These are phyloP conservation scores for Xiphophorus couchianus DNA, from an alignment of 2,113 vertebrate species.

Conservation along the genomic window DNA sequence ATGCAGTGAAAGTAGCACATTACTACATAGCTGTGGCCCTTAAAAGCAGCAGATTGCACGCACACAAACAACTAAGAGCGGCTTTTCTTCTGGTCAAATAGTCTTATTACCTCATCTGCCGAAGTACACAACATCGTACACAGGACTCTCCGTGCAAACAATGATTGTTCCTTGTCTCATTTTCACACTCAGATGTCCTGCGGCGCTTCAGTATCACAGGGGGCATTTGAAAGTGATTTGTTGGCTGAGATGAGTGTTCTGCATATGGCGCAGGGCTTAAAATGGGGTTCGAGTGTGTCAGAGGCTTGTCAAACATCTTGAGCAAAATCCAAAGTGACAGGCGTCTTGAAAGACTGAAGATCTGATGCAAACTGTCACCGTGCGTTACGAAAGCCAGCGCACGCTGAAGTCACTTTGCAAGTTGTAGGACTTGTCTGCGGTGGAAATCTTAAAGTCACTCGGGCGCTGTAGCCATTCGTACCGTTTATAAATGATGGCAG, in stretches of 20 bases:
- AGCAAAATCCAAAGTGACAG: conserved; percentile 69
- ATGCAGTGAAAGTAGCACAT: conserved; percentile 8
- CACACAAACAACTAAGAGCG: background rate
- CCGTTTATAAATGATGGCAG: conserved; percentile 32
- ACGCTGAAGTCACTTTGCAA: conserved; percentile 44
- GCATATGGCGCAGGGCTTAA: conserved; percentile 58
- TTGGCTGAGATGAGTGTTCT: conserved; percentile 52
- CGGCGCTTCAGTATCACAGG: conserved; percentile 27
- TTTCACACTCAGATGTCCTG: conserved; percentile 7
- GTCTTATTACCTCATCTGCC: background rate
- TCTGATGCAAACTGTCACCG: conserved; percentile 68
- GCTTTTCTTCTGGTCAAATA: conserved; percentile 4
- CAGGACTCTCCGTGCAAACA: conserved; percentile 4
- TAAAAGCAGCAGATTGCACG: background rate
- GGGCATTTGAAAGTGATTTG: conserved; percentile 42
- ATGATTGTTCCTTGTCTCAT: conserved; percentile 23
- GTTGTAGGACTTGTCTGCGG: conserved; percentile 46
- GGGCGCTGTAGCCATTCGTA: conserved; percentile 39
- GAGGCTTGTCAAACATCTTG: conserved; percentile 59
- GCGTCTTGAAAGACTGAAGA: conserved; percentile 61
- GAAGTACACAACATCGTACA: background rate
- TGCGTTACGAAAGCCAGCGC: conserved; percentile 51
- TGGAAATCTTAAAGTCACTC: conserved; percentile 32
- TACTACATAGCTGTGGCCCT: background rate
- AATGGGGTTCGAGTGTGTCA: conserved; percentile 55